A percentile compares a stretch with the other conserved stretches of the same genome.
Evolutionary conservation across 2,797 vertebrate genomes (phyloP).

Genomic region (Tinamus major): DNA sequence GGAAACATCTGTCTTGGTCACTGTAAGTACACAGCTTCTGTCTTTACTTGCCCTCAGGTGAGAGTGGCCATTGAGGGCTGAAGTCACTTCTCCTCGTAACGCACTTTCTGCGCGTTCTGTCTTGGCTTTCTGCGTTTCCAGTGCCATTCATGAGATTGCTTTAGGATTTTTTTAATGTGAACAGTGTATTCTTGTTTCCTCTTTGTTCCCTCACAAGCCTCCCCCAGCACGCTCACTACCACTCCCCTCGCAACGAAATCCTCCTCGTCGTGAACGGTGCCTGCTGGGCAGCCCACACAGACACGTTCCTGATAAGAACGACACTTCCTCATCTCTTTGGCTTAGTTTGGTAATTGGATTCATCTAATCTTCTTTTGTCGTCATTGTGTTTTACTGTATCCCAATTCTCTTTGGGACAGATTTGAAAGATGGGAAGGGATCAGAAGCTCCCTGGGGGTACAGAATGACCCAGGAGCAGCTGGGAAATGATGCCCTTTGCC

Average conservation of each 20-base stretch:
- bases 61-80: not conserved
- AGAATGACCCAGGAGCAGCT: not conserved
- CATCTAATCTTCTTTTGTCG: conserved; percentile 61
- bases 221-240: too few species aligned
- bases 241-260: not conserved
- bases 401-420: conserved; percentile 32
- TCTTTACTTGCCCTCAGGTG: not conserved
- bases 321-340: conserved; percentile 7
- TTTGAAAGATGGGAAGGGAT: conserved; percentile 59
- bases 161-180: not conserved
- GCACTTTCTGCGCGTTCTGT: too few species aligned
- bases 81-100: not conserved
- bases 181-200: not conserved
- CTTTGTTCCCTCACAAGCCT: not conserved
- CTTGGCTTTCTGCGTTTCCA: not conserved
- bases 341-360: conserved; percentile 64
- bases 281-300: conserved; percentile 7
- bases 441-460: conserved; percentile 31
- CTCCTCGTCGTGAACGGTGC: not conserved
- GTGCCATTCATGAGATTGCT: not conserved
- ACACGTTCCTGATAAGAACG: not conserved
- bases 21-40: not conserved
- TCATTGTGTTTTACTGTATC: conserved; percentile 61
- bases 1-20: not conserved
- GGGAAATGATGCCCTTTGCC: not conserved